Conservation (phyloP, 2,797 vertebrate species). For the Centroberyx gerrardi region DNA sequence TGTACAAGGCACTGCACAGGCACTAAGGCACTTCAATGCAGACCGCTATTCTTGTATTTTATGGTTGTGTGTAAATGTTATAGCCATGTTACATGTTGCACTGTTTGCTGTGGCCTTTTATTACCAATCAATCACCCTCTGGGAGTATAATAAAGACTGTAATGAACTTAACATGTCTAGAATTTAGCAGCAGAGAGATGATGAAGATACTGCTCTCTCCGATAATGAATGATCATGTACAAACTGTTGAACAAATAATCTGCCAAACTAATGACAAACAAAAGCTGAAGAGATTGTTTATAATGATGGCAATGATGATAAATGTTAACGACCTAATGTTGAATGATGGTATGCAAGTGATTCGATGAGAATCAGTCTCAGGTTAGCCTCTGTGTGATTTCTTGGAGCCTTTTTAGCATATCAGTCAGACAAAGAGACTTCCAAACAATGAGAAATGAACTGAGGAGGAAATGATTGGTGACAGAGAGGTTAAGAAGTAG, state of each 20-base stretch:
- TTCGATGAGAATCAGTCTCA: neutral
- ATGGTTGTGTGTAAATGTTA: constrained; percentile 40
- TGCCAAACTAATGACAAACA: constrained; percentile 6
- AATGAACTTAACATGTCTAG: constrained; percentile 22
- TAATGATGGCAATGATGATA: neutral
- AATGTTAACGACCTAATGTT: neutral
- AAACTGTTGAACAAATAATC: constrained; percentile 8
- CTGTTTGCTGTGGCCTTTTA: constrained; percentile 32
- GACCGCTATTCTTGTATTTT: constrained; percentile 45
- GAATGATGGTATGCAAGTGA: neutral
- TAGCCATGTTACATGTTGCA: constrained; percentile 22
- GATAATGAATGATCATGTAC: neutral
- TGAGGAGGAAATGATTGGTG: constrained; percentile 24
- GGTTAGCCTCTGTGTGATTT: neutral
- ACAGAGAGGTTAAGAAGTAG: constrained; percentile 15
- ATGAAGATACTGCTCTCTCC: constrained; percentile 6
- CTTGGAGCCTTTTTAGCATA: neutral
- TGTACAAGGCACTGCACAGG: neutral
- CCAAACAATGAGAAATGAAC: constrained; percentile 52
- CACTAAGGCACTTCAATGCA: constrained; percentile 28
- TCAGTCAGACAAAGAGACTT: constrained; percentile 16
- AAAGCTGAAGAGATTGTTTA: neutral
- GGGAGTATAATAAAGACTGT: constrained; percentile 13
- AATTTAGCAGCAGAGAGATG: neutral
- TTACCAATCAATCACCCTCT: constrained; percentile 16